Evolutionary conservation across 2,797 vertebrate genomes (phyloP), one percentile per base, ranked within the genome.

Genomic region (Lophius americanus): DNA sequence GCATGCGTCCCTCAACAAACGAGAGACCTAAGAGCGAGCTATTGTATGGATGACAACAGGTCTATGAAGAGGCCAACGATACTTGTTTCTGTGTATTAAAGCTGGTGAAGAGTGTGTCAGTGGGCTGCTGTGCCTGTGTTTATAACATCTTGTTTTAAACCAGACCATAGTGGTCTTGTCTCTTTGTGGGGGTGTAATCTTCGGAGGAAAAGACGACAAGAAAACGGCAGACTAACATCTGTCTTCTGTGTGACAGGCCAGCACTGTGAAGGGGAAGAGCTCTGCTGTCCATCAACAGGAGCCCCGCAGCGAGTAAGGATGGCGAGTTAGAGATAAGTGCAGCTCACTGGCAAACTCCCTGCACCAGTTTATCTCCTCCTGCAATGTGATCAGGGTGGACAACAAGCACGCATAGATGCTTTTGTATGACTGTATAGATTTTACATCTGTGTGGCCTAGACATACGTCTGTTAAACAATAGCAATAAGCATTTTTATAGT

Each of bases 181-280:
- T 76, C 54, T 57, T 58, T 51, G 56, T 52, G 37, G 41, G 54
- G 41, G 36, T 47, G 66, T 81, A 68, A 76, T 84, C 75, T 73
- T 76, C 65, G 65, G 75, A 63, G 51, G 60, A 52, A 32, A 39
- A 65, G 70, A 39, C 64, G 70, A 76, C 52, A 46, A 52, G 70
- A 86, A 82, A 84, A 81, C 63, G 66, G 69, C 60, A 60, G 55
- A 61, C 65, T 41, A 79, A 79, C 79, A 89, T 90, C 82, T 57
- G 83, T 91, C 85, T 88, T 86, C 69, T 47, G 57, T 67, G 70
- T 85, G 81, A 90, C 78, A 85, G 66, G 64, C 51, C 62, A 60
- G 71, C 37, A 49, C 75, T 81, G 57, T 59, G 67, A 63, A 74
- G 68, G 75, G 68, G 72, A 4, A 56, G 68, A 82, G 64, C 71